Evolutionary conservation across 1,140 invertebrate genomes (phyloP).

Genomic region (Mizuhopecten yessoensis): DNA sequence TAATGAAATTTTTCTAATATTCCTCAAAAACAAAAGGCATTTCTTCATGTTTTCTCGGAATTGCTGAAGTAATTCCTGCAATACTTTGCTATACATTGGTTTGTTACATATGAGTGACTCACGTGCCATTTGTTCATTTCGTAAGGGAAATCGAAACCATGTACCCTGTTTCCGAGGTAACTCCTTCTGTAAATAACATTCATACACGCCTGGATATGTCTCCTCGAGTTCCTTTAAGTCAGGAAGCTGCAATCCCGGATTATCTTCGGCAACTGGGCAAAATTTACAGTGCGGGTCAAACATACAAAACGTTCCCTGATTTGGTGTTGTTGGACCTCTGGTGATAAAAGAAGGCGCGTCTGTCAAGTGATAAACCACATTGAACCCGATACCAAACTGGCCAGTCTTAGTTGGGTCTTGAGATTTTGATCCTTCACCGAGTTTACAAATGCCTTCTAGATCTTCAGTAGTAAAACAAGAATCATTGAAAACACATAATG

Average conservation of each 20-base stretch:
- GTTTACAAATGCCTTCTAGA: slow-evolving; percentile 76
- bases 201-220: slow-evolving; percentile 69
- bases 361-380: slow-evolving; percentile 81
- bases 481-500: slow-evolving; percentile 80
- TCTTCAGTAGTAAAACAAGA: slow-evolving; percentile 76
- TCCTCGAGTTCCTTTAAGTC: slow-evolving; percentile 61
- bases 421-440: slow-evolving; percentile 77
- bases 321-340: slow-evolving; percentile 57
- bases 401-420: slow-evolving; percentile 75
- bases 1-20: slow-evolving; percentile 70
- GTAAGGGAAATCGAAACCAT: slow-evolving; percentile 75
- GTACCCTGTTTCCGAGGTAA: slow-evolving; percentile 62
- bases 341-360: slow-evolving; percentile 80
- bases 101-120: slow-evolving; percentile 65
- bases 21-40: slow-evolving; percentile 75
- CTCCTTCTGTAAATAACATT: slow-evolving; percentile 61
- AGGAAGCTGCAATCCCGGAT: slow-evolving; percentile 70
- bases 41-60: slow-evolving; percentile 72
- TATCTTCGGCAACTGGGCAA: slow-evolving; percentile 61
- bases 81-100: slow-evolving; percentile 43
- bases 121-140: slow-evolving; percentile 66
- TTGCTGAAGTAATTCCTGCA: slow-evolving; percentile 65
- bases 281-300: slow-evolving; percentile 79
- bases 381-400: slow-evolving; percentile 81
- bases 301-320: slow-evolving; percentile 71